Base-by-base conservation (phyloP, 1,140 invertebrate species). In the Microplitis mediator region DNA sequence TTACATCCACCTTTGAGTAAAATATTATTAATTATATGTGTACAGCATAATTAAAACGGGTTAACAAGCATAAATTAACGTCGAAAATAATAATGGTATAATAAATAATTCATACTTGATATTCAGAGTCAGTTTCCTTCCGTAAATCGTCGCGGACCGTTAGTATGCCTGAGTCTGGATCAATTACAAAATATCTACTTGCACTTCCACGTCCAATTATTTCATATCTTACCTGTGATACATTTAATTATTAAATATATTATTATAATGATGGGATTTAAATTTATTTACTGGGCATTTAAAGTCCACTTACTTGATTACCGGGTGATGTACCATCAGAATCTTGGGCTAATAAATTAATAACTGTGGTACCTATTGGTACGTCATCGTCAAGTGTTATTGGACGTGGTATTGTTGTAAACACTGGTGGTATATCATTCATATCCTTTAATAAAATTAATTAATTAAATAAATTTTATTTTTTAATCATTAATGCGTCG, bases 361-460 rank as follows among this genome's bases (percentile, higher is more conserved):
- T 92, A 0, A 97, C 92, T 8, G 91, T 89, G 4, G 92, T 93
- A 34, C 95, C 95, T 72, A 96, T 93, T 0, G 92, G 88, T 0
- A 93, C 91, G 56, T 95, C 93, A 79, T 96, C 95, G 72, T 95
- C 94, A 4, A 97, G 85, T 0, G 93, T 93, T 6, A 96, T 92
- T 0, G 95, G 94, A 62, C 92, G 90, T 0, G 94, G 91, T 4
- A 94, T 90, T 1, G 92, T 91, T 3, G 93, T 93, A 80, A 97
- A 98, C 14, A 94, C 90, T 8, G 97, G 97, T 0, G 94, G 91
- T 74, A 95, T 92, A 82, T 95, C 94, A 82, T 95, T 95, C 71
- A 93, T 90, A 82, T 95, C 93, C 88, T 92, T 78, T 8, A 88
- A 63, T 16, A 58, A 62, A 77, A 51, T 74, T 51, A 54, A 39